Conservation (phyloP, 2,113 vertebrate genomes). For the Sapayoa aenigma region DNA sequence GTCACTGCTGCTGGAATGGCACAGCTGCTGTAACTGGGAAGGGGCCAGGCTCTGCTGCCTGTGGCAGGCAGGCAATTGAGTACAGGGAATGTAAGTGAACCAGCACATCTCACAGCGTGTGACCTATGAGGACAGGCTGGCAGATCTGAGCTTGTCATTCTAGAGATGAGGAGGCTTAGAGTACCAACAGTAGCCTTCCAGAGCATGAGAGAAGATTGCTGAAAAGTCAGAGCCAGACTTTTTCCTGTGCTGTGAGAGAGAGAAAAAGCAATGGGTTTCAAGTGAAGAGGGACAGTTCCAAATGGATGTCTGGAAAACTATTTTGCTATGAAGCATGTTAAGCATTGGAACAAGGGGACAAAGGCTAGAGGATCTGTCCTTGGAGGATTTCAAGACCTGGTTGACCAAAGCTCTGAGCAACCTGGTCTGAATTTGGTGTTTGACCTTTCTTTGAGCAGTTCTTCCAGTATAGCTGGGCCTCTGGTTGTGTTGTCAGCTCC, state of each 20-base stretch:
- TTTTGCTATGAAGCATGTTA: not conserved
- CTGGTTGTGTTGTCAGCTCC: not conserved
- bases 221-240: not conserved
- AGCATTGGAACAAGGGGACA: not conserved
- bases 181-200: not conserved
- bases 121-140: not conserved
- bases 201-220: not conserved
- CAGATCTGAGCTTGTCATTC: not conserved
- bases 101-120: accelerated
- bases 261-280: not conserved
- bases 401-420: not conserved
- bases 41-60: not conserved
- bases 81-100: not conserved
- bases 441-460: not conserved
- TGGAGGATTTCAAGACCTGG: not conserved
- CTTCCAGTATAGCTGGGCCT: not conserved
- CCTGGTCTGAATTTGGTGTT: not conserved
- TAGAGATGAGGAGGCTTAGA: not conserved
- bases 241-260: not conserved
- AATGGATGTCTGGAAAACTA: not conserved
- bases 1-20: not conserved
- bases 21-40: not conserved
- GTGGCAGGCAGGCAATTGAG: not conserved
- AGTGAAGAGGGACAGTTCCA: not conserved
- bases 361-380: not conserved